Conservation (phyloP, 92 coral and sea anemone species). For the Meandrina meandrites region DNA sequence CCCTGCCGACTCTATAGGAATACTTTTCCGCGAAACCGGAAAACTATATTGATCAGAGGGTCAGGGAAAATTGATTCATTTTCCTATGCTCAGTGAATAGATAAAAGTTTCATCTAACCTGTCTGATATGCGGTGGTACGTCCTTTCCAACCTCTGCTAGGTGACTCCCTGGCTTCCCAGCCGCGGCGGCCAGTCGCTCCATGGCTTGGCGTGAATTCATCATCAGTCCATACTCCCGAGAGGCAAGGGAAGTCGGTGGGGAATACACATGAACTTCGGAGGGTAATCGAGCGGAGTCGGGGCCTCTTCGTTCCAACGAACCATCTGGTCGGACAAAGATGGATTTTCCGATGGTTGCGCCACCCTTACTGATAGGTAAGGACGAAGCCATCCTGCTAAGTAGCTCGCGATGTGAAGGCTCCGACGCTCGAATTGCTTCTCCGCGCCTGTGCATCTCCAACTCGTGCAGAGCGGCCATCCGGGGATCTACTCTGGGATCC, state of each 20-base stretch:
- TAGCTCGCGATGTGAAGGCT: conserved; percentile 84
- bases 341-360: conserved; percentile 37
- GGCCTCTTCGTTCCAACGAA: conserved; percentile 45
- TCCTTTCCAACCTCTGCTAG: conserved; percentile 57
- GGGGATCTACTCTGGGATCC: conserved; percentile 69
- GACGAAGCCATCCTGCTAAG: conserved; percentile 86
- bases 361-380: conserved; percentile 54
- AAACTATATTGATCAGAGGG: too few relatives aligned
- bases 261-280: conserved; percentile 67
- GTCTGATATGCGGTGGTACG: conserved; percentile 72
- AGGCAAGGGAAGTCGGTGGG: conserved; percentile 54
- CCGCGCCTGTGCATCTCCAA: conserved; percentile 77
- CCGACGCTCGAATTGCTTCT: conserved; percentile 70
- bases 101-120: conserved; percentile 38
- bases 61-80: too few relatives aligned
- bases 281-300: conserved; percentile 57
- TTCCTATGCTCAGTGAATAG: too few relatives aligned
- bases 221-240: conserved; percentile 72
- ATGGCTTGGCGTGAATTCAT: conserved; percentile 81
- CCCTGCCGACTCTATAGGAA: too few relatives aligned
- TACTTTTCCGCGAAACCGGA: too few relatives aligned
- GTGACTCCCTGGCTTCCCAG: conserved; percentile 70
- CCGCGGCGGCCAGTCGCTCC: conserved; percentile 88
- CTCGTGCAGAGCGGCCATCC: conserved; percentile 72
- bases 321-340: conserved; percentile 67